A percentile compares a stretch with the other conserved stretches of the same genome.
These are phyloP conservation scores for Ricordea florida DNA, from an alignment of 92 coral and sea anemone genomes.

Conservation along the genomic window DNA sequence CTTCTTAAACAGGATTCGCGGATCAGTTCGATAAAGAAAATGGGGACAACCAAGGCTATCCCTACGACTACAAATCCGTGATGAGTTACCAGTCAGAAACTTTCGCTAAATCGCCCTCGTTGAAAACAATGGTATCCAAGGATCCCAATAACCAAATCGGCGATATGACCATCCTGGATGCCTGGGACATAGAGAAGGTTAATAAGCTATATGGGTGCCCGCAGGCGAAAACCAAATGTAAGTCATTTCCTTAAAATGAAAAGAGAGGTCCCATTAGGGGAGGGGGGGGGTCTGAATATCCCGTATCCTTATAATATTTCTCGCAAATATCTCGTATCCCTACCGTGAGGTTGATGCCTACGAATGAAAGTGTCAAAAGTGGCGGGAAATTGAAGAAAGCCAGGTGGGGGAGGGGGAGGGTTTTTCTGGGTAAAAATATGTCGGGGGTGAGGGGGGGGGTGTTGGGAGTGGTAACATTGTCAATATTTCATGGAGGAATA, in stretches of 20 bases:
- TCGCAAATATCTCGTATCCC: too few relatives aligned
- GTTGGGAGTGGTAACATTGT: too few relatives aligned
- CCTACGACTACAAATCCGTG: not conserved
- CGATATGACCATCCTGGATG: not conserved
- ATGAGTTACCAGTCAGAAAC: not conserved
- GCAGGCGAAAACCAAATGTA: not conserved
- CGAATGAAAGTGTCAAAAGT: too few relatives aligned
- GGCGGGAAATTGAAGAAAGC: too few relatives aligned
- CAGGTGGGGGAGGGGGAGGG: too few relatives aligned
- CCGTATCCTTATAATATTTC: too few relatives aligned
- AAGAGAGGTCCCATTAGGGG: too few relatives aligned
- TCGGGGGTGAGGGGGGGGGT: too few relatives aligned
- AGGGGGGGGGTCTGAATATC: too few relatives aligned
- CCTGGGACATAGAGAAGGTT: constrained; percentile 1
- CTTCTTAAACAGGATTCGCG: not conserved
- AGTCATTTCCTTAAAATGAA: not conserved
- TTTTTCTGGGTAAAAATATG: too few relatives aligned
- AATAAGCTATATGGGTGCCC: not conserved
- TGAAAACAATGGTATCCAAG: not conserved
- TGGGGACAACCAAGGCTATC: not conserved
- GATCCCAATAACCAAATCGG: not conserved
- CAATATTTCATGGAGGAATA: too few relatives aligned
- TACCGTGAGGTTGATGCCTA: too few relatives aligned
- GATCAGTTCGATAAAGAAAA: not conserved
- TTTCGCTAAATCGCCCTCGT: not conserved